Evolutionary conservation across 2,113 vertebrate species (phyloP).

Genomic region (Pseudopodoces humilis): DNA sequence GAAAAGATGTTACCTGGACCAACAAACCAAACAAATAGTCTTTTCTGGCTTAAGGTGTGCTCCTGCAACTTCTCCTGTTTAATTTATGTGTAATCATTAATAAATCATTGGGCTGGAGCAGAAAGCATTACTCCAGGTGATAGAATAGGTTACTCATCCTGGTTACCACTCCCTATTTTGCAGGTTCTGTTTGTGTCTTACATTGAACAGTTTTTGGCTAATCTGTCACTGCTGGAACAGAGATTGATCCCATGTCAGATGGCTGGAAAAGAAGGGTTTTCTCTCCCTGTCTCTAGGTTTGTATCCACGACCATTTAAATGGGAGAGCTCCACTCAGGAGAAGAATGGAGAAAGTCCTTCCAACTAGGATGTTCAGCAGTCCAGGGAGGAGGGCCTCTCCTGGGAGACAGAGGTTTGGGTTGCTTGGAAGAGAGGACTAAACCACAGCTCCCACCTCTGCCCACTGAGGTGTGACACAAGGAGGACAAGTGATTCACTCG

Average conservation of each 20-base stretch:
- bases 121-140: constrained; percentile 19
- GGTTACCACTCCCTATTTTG: not conserved
- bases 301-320: not conserved
- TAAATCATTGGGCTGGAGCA: constrained; percentile 34
- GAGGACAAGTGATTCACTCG: not conserved
- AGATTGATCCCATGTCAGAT: not conserved
- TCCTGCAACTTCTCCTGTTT: constrained; percentile 32
- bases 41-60: constrained; percentile 12
- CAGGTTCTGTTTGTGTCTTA: constrained; percentile 24
- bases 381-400: not conserved
- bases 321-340: not conserved
- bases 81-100: constrained; percentile 44
- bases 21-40: not conserved
- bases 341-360: not conserved
- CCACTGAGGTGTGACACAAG: not conserved
- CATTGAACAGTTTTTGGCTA: not conserved
- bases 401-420: not conserved
- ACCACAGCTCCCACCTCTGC: not conserved
- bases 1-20: not conserved
- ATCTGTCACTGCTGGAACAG: not conserved
- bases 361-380: not conserved
- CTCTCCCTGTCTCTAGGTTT: not conserved
- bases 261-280: not conserved
- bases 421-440: not conserved
- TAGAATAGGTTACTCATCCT: constrained; percentile 19